phyloP scores from a whole-genome alignment of 2,888 invertebrate genomes.

The Scaptomyza cyrtandrae region DNA sequence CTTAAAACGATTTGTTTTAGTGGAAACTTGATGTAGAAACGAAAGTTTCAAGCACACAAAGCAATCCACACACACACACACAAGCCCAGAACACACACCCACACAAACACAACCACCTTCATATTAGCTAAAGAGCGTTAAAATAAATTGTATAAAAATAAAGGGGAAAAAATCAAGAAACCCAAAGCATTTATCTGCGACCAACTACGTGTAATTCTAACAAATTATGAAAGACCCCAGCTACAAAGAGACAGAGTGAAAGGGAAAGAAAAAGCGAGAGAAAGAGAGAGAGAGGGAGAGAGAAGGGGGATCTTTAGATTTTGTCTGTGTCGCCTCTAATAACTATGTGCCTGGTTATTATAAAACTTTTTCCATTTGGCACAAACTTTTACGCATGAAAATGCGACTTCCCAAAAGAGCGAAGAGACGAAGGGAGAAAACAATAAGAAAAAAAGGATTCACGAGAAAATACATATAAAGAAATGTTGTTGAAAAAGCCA shows the following conservation, averaged over 20 bases:
- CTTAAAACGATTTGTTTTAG: constrained; percentile 14
- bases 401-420: constrained; percentile 20
- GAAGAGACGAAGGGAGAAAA: background rate
- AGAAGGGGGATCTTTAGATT: constrained; percentile 32
- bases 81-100: constrained; percentile 3
- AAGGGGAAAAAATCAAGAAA: constrained; percentile 21
- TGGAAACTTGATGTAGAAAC: constrained; percentile 25
- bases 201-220: constrained; percentile 52
- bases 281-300: background rate
- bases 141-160: constrained; percentile 1
- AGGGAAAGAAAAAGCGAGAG: too few species aligned
- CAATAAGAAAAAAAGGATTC: constrained; percentile 3
- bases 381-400: constrained; percentile 57
- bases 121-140: background rate
- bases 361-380: constrained; percentile 68
- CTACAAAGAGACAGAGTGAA: background rate
- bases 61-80: constrained; percentile 2
- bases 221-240: constrained; percentile 46
- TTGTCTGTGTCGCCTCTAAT: constrained; percentile 55
- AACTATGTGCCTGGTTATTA: constrained; percentile 67
- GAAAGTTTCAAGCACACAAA: constrained; percentile 25
- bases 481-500: constrained; percentile 16
- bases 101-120: background rate
- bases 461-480: constrained; percentile 7
- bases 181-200: constrained; percentile 38